phyloP scores from a whole-genome alignment of 1,140 invertebrate species.

The Musca domestica region DNA sequence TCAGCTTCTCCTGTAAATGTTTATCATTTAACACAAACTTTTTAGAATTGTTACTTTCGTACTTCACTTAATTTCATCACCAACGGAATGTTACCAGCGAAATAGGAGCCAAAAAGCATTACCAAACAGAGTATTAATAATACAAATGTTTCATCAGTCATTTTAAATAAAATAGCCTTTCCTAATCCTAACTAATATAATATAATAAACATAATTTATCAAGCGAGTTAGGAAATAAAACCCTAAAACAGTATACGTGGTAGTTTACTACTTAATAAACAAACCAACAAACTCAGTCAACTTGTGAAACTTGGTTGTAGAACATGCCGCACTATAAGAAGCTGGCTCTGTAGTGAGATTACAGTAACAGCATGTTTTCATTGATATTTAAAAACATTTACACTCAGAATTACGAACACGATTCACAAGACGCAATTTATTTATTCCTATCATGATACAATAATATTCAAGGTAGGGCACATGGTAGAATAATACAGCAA shows the following conservation, averaged over 20 bases:
- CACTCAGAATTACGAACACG: too few relatives aligned
- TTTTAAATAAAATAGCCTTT: constrained; percentile 17
- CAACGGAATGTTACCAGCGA: constrained; percentile 90
- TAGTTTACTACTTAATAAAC: too few relatives aligned
- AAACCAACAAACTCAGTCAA: too few relatives aligned
- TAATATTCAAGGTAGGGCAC: too few relatives aligned
- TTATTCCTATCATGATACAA: too few relatives aligned
- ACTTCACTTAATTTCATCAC: constrained; percentile 93
- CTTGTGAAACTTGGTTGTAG: neutral
- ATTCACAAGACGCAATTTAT: too few relatives aligned
- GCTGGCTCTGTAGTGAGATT: too few relatives aligned
- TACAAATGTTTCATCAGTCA: constrained; percentile 71
- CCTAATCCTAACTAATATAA: neutral
- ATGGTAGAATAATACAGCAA: too few relatives aligned
- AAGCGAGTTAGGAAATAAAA: neutral
- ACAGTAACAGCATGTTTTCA: too few relatives aligned
- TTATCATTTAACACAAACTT: neutral
- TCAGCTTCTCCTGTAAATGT: constrained; percentile 83
- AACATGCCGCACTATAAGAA: too few relatives aligned
- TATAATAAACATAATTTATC: neutral
- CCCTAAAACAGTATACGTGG: too few relatives aligned
- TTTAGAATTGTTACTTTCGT: constrained; percentile 28
- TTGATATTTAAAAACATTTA: too few relatives aligned
- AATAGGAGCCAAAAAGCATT: constrained; percentile 93
- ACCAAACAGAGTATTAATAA: constrained; percentile 78